Evolutionary conservation across 2,888 invertebrate species (phyloP), one percentile per base, ranked within the genome.

Genomic region (Fabriciana adippe): DNA sequence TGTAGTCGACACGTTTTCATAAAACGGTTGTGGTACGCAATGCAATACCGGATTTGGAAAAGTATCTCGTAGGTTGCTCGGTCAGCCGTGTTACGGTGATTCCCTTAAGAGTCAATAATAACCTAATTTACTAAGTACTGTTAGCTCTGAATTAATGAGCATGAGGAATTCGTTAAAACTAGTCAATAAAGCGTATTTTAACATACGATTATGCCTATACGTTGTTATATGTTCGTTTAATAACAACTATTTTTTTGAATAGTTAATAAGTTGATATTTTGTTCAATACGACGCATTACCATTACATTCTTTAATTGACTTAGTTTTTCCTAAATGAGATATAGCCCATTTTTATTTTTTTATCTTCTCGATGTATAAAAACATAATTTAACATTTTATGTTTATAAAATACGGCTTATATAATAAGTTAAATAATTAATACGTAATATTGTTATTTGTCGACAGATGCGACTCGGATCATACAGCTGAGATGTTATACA

Each of bases 401-500:
- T 11, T 11, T 41, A 41, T 41, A 8, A 41, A 41, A 41, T 41
- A 41, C 11, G 1, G 11, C 35, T 11, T 41, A 11, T 35, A 8
- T 35, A 11, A 41, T 11, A 11, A 11, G 3, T 41, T 41, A 41
- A 41, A 41, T 26, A 4, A 26, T 11, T 41, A 41, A 31, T n/a
- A 6, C 3, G n/a, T 45, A 0, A 21, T 8, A 47, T 48, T 16
- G 26, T n/a, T 13, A 13, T 56, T 78, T 11, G 53, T 67, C 70
- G 48, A 70, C 89, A 92, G 92, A 87, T 98, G 97, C 86, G 99
- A 99, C 87, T 97, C 97, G 13, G 95, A 97, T 73, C 97, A 97
- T 82, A 99, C 99, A 21, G 99, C 99, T 0, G 95, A 96, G 71
- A 94, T 97, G 82, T 94, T 99, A 68, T 96, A 96, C 82, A 94